Percentiles rank a stretch among this genome's conserved stretches.
Evolutionary conservation across 2,113 vertebrate genomes (phyloP).

Genomic region (Microcebus ravelobensis): DNA sequence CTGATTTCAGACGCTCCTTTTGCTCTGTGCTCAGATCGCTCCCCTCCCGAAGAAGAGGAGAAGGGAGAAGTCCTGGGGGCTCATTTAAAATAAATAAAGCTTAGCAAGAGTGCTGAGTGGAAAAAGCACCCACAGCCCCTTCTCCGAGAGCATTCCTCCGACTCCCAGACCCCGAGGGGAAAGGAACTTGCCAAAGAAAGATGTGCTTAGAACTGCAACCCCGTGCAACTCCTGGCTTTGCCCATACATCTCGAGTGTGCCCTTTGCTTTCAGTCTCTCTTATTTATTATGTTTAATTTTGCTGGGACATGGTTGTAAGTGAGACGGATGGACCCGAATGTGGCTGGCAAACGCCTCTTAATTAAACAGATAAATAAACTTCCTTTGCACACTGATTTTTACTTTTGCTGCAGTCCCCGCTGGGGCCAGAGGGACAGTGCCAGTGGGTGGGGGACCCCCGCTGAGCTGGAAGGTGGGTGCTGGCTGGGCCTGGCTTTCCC

Average conservation of each 20-base stretch:
- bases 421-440: not conserved
- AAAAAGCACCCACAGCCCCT: constrained; percentile 60
- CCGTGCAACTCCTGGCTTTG: constrained; percentile 79
- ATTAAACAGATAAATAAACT: constrained; percentile 90
- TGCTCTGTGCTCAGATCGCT: not conserved
- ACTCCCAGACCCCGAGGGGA: constrained; percentile 77
- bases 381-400: constrained; percentile 74
- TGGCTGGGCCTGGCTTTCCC: not conserved
- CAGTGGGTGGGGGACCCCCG: not conserved
- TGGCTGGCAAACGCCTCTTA: constrained; percentile 85
- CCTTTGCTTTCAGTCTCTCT: constrained; percentile 84
- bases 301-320: constrained; percentile 85
- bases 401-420: constrained; percentile 73
- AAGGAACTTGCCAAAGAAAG: constrained; percentile 71
- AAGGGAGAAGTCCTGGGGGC: constrained; percentile 73
- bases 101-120: constrained; percentile 68
- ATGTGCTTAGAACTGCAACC: constrained; percentile 82
- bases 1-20: not conserved
- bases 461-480: not conserved
- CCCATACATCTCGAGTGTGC: constrained; percentile 80
- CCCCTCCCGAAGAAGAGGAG: constrained; percentile 60
- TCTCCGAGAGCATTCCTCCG: constrained; percentile 13
- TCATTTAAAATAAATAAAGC: constrained; percentile 81
- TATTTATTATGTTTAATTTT: constrained; percentile 90
- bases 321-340: constrained; percentile 85